These are phyloP conservation scores for Drosophila yakuba DNA, from an alignment of 1,140 invertebrate genomes.

Conservation along the genomic window DNA sequence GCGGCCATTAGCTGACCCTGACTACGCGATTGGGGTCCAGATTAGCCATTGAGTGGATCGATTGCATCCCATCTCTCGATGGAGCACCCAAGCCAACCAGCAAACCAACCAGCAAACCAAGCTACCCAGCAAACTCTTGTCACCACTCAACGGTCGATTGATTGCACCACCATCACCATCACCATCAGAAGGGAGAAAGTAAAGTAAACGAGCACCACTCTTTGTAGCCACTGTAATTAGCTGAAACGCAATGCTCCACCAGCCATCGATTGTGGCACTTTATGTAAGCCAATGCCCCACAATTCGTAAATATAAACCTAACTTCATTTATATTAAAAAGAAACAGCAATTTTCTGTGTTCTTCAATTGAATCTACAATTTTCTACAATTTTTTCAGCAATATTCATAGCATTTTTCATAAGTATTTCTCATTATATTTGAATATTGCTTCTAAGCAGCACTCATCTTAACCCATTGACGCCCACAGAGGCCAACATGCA, in stretches of 20 bases:
- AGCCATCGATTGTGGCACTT: slow-evolving; percentile 39
- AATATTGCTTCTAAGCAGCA: neutral
- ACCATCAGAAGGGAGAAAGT: neutral
- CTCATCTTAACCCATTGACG: neutral
- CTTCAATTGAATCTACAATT: no score
- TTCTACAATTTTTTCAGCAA: no score
- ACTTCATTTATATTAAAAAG: no score
- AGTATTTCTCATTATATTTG: neutral
- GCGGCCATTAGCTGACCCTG: slow-evolving; percentile 21
- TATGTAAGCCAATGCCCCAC: slow-evolving; percentile 26
- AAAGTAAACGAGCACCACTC: neutral
- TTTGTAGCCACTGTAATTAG: slow-evolving; percentile 25
- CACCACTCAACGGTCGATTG: slow-evolving; percentile 38
- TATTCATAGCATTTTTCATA: no score
- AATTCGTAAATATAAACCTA: no score
- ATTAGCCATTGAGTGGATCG: slow-evolving; percentile 22
- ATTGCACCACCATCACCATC: slow-evolving; percentile 18
- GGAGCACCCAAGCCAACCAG: neutral
- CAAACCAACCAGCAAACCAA: neutral
- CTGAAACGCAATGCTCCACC: slow-evolving; percentile 31
- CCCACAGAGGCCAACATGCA: neutral
- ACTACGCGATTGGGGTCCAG: neutral
- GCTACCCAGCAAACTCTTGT: slow-evolving; percentile 7
- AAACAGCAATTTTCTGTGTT: no score
- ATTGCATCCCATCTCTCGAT: slow-evolving; percentile 22